Base-by-base conservation (phyloP, 2,797 vertebrate species). In the Macropus fuliginosus region DNA sequence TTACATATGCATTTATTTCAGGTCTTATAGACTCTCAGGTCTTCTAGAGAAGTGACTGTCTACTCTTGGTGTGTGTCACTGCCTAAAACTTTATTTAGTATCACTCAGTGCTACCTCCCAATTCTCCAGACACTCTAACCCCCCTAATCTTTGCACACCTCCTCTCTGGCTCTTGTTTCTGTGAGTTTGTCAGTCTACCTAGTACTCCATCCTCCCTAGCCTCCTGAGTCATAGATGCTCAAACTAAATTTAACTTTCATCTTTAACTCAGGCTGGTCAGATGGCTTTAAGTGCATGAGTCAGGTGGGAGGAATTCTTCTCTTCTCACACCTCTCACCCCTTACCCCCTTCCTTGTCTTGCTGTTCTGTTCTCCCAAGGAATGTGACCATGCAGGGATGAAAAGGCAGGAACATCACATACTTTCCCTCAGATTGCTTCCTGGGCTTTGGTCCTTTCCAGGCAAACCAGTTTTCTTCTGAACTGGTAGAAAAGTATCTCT, bases 291-390 rank as follows among this genome's bases (percentile, higher is more conserved):
- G 13, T 29, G 54, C 21, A 50, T 91, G 90, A 91, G 90, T 91
- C 52, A 91, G 52, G 90, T 54, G 52, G 90, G 90, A 91, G 54
- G 90, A 91, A 91, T 91, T 52, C 90, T 91, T 91, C 21, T 91
- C 54, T 74, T 74, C 16, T 74, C 34, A n/a, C 28, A 0, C 34
- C 74, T 18, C n/a, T 14, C 31, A 34, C 59, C 18, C 29, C n/a
- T 27, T 27, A 57, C 24, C 56, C 0, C 31, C 40, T n/a, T 50
- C 87, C 90, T 21, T 34, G 52, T 34, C 28, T 52, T 55, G 52
- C 29, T 91, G 11, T 55, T 91, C 90, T 55, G 31, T 54, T 52
- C 13, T 91, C 52, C 52, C 28, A 55, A 91, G 90, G 90, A 91
- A 91, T 91, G 90, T 91, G 90, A 34, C 90, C 18, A 10, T 34